Evolutionary conservation across 2,888 invertebrate genomes (phyloP).

Genomic region (Cheilosia impressa): DNA sequence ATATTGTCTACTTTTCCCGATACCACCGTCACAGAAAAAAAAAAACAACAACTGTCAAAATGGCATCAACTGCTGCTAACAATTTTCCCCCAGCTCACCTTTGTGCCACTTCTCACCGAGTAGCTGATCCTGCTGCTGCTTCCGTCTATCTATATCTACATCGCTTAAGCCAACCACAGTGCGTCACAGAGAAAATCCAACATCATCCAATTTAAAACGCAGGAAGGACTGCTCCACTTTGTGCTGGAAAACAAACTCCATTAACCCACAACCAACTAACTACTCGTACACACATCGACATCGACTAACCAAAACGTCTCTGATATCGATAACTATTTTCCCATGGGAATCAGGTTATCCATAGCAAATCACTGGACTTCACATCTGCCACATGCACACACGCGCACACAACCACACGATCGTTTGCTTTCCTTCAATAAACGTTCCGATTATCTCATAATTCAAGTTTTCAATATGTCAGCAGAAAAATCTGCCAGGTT

Average conservation of each 20-base stretch:
- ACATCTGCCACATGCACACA: neutral
- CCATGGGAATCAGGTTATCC: constrained; percentile 74
- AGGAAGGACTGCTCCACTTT: constrained; percentile 69
- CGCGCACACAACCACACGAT: neutral
- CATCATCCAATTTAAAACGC: constrained; percentile 62
- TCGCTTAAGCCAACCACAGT: neutral
- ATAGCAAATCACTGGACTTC: constrained; percentile 10
- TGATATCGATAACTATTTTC: constrained; percentile 65
- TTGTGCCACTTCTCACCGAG: neutral
- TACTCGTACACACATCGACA: neutral
- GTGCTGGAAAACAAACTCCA: constrained; percentile 33
- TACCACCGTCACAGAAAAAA: no score
- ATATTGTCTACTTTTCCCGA: no score
- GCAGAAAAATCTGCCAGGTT: constrained; percentile 39
- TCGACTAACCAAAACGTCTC: constrained; percentile 17
- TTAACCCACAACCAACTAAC: constrained; percentile 26
- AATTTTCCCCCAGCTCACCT: constrained; percentile 18
- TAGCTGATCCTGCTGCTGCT: constrained; percentile 44
- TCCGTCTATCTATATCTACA: constrained; percentile 19
- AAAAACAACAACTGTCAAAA: no score
- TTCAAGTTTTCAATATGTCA: constrained; percentile 70
- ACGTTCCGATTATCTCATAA: constrained; percentile 72
- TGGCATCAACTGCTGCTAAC: no score
- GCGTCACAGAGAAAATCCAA: constrained; percentile 38
- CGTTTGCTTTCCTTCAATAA: constrained; percentile 60